These are phyloP conservation scores for Oncorhynchus keta DNA, from an alignment of 2,113 vertebrate genomes.

Conservation along the genomic window DNA sequence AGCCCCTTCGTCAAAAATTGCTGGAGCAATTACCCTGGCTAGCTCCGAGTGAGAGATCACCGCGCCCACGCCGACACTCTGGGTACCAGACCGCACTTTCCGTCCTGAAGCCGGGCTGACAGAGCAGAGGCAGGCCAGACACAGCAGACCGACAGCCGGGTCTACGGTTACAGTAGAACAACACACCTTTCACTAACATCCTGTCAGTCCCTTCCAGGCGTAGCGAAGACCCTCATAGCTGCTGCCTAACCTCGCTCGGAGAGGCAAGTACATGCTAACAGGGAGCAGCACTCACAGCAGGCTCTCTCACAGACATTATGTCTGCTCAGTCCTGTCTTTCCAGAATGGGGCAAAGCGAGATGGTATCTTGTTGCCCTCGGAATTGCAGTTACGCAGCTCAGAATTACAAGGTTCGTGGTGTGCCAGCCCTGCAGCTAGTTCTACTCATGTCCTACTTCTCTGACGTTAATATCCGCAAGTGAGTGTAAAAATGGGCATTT, in stretches of 20 bases:
- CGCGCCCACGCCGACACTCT: slow-evolving; percentile 31
- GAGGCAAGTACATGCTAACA: background rate
- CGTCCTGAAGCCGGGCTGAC: slow-evolving; percentile 29
- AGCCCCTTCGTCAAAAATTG: slow-evolving; percentile 69
- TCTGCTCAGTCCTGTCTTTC: slow-evolving; percentile 8
- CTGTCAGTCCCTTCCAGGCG: slow-evolving; percentile 12
- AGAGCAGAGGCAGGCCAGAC: slow-evolving; percentile 32
- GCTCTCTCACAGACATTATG: slow-evolving; percentile 8
- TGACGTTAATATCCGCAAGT: slow-evolving; percentile 2
- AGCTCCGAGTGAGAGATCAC: slow-evolving; percentile 56
- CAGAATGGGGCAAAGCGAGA: background rate
- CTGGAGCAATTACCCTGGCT: slow-evolving; percentile 64
- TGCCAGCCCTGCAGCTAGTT: background rate
- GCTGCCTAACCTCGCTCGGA: slow-evolving; percentile 32
- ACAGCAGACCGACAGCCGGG: slow-evolving; percentile 35
- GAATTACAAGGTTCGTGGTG: background rate
- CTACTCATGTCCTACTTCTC: background rate
- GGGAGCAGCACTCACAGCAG: background rate
- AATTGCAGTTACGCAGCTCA: background rate
- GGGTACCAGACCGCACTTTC: slow-evolving; percentile 52
- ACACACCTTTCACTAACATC: slow-evolving; percentile 50
- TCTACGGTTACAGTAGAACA: slow-evolving; percentile 56
- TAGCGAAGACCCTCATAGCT: slow-evolving; percentile 3
- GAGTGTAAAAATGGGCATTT: slow-evolving; percentile 5
- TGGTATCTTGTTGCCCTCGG: background rate